Conservation (phyloP, 2,113 vertebrate species). For the Pelecanus crispus region DNA sequence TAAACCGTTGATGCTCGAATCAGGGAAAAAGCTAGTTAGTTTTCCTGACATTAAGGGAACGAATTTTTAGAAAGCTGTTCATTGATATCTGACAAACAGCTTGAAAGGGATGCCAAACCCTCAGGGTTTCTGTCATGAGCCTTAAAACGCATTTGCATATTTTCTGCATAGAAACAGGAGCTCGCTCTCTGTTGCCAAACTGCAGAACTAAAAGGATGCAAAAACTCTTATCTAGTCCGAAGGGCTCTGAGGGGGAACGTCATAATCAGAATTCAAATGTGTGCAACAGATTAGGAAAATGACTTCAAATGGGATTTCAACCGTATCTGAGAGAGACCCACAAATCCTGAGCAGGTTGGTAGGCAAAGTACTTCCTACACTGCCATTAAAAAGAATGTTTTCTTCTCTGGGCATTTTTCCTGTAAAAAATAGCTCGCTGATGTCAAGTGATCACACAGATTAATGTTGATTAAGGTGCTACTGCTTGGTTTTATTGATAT, state of each 20-base stretch:
- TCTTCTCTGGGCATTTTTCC: neutral
- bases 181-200: conserved; percentile 4
- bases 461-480: neutral
- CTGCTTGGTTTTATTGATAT: neutral
- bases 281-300: conserved; percentile 7
- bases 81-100: conserved; percentile 53
- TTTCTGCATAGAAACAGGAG: conserved; percentile 57
- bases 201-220: conserved; percentile 62
- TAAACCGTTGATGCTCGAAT: conserved; percentile 31
- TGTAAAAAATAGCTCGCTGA: neutral
- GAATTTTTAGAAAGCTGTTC: neutral
- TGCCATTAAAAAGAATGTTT: neutral
- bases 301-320: neutral
- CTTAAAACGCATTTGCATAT: conserved; percentile 58
- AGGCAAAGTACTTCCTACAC: neutral
- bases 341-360: neutral
- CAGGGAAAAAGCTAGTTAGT: conserved; percentile 30
- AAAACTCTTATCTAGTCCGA: conserved; percentile 21
- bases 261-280: conserved; percentile 39
- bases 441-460: neutral
- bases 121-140: conserved; percentile 48
- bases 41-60: neutral
- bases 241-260: conserved; percentile 11
- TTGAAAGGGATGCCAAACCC: conserved; percentile 59
- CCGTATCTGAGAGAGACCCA: neutral